A percentile compares a stretch with the other conserved stretches of the same genome.
These are phyloP conservation scores for Notodonta ziczac DNA, from an alignment of 2,888 invertebrate genomes.

Conservation along the genomic window DNA sequence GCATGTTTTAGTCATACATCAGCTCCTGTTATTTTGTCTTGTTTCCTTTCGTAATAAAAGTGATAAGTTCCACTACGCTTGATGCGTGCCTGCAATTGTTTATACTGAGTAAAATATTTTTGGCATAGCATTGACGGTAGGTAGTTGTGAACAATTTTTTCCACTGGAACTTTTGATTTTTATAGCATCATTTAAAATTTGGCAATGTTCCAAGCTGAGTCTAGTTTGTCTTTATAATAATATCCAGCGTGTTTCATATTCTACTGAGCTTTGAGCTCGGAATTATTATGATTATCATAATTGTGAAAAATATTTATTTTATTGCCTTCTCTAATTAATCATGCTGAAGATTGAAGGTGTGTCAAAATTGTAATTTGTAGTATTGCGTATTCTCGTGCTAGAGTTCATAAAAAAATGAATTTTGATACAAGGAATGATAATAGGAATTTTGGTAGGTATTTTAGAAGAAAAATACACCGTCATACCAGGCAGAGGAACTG, in stretches of 20 bases:
- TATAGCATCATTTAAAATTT: conserved; percentile 73
- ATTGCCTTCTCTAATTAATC: conserved; percentile 1
- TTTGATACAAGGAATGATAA: too few species aligned
- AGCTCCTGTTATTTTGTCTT: conserved; percentile 24
- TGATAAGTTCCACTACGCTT: conserved; percentile 34
- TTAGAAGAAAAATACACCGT: too few species aligned
- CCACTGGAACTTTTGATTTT: conserved; percentile 72
- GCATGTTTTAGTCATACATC: conserved; percentile 22
- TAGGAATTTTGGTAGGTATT: too few species aligned
- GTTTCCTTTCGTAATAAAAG: conserved; percentile 29
- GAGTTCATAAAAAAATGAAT: too few species aligned
- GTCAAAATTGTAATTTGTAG: conserved; percentile 18
- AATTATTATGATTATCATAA: background rate
- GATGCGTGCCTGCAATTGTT: conserved; percentile 55
- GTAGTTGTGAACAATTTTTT: conserved; percentile 61
- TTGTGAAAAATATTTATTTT: background rate
- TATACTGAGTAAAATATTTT: conserved; percentile 64
- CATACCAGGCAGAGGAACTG: too few species aligned
- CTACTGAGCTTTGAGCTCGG: conserved; percentile 21
- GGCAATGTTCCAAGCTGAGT: conserved; percentile 69
- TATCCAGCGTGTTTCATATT: conserved; percentile 60
- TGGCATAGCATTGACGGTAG: conserved; percentile 50
- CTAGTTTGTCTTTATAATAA: conserved; percentile 57
- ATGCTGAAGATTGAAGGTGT: conserved; percentile 8
- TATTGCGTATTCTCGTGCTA: too few species aligned